Evolutionary conservation across 2,113 vertebrate species (phyloP).

Genomic region (Mesitornis unicolor): DNA sequence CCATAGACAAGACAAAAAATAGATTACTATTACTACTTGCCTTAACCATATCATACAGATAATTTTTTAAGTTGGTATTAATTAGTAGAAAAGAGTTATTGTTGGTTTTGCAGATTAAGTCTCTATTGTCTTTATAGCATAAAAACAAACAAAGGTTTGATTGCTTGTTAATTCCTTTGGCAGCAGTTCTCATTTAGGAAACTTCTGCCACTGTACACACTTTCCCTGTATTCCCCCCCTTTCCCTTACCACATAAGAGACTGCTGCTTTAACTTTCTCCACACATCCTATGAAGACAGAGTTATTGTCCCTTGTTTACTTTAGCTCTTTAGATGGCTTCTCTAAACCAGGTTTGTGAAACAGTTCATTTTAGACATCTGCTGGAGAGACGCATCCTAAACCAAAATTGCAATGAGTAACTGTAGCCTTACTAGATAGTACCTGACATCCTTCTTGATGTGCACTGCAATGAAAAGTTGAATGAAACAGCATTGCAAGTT

Average conservation of each 20-base stretch:
- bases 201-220: not conserved
- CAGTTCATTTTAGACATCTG: not conserved
- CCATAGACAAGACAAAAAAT: not conserved
- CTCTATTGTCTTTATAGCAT: not conserved
- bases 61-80: not conserved
- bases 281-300: rapidly evolving
- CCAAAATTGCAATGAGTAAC: not conserved
- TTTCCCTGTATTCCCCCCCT: not conserved
- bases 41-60: not conserved
- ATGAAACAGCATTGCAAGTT: not conserved
- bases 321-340: not conserved
- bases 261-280: not conserved
- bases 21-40: not conserved
- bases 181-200: not conserved
- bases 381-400: not conserved
- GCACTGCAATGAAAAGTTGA: not conserved
- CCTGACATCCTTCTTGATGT: not conserved
- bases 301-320: not conserved
- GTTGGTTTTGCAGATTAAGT: not conserved
- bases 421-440: not conserved
- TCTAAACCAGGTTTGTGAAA: not conserved
- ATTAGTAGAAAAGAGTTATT: not conserved
- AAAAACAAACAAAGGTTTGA: not conserved
- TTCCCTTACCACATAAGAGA: not conserved
- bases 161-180: not conserved